A percentile compares a stretch with the other conserved stretches of the same genome.
Evolutionary conservation across 1,140 invertebrate species (phyloP).

Genomic region (Drosophila pachea): DNA sequence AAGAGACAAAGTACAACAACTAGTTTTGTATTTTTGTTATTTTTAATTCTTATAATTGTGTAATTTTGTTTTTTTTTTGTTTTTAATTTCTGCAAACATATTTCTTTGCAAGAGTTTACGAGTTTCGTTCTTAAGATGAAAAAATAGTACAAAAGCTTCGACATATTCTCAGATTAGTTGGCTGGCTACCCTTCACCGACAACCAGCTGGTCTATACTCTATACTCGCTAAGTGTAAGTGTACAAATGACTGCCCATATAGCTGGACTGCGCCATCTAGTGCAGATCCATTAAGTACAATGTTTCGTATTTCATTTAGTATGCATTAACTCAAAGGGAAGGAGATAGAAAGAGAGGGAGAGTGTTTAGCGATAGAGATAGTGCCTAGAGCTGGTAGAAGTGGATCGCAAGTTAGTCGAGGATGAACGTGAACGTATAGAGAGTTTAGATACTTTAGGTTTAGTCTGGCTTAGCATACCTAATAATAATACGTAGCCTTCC

Average conservation of each 20-base stretch:
- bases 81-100: constrained; percentile 41
- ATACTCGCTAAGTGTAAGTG: constrained; percentile 58
- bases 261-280: constrained; percentile 59
- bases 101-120: constrained; percentile 28
- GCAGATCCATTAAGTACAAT: constrained; percentile 68
- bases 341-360: too few relatives aligned
- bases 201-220: constrained; percentile 52
- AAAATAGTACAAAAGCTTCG: constrained; percentile 78
- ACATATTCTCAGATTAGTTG: constrained; percentile 58
- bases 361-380: constrained; percentile 61
- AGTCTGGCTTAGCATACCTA: constrained; percentile 48
- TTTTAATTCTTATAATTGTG: constrained; percentile 34
- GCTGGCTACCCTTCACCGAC: constrained; percentile 46
- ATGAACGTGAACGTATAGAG: too few relatives aligned
- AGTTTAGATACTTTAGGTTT: constrained; percentile 42
- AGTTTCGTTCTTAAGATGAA: constrained; percentile 52
- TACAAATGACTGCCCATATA: constrained; percentile 78
- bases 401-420: constrained; percentile 41
- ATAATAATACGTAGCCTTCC: constrained; percentile 43
- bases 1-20: constrained; percentile 78
- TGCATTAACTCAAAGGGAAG: constrained; percentile 62
- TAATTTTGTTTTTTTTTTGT: not conserved
- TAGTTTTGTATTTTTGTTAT: constrained; percentile 39
- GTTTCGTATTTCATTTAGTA: constrained; percentile 55
- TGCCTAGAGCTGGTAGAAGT: constrained; percentile 44